Conservation (phyloP, 2,113 vertebrate species). For the Cathartes aura region DNA sequence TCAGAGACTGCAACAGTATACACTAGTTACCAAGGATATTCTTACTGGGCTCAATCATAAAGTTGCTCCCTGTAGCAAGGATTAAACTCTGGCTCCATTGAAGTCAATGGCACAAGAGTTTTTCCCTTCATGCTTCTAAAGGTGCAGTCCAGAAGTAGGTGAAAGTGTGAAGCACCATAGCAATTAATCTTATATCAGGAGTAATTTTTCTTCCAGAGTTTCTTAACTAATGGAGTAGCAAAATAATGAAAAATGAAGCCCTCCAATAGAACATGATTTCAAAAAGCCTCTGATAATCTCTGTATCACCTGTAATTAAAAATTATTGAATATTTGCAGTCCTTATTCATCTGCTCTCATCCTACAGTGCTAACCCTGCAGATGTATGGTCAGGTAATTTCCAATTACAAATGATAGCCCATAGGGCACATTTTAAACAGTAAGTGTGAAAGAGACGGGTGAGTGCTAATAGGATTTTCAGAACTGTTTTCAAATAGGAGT, state of each 20-base stretch:
- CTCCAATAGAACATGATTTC: neutral
- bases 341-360: neutral
- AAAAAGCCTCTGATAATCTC: neutral
- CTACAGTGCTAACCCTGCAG: neutral
- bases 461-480: neutral
- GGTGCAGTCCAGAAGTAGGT: neutral
- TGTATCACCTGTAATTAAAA: neutral
- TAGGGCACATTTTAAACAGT: neutral
- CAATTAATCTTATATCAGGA: neutral
- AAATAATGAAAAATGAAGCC: neutral
- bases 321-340: neutral
- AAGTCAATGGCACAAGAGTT: neutral
- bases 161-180: neutral
- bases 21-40: neutral
- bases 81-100: neutral
- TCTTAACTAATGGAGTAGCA: neutral
- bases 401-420: neutral
- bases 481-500: neutral
- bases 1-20: neutral
- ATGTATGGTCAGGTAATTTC: neutral
- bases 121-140: neutral
- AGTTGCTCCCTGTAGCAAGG: neutral
- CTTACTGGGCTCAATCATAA: neutral
- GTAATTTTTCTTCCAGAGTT: neutral
- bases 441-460: neutral